Conservation (phyloP, 1,140 invertebrate genomes). For the Amyelois transitella region DNA sequence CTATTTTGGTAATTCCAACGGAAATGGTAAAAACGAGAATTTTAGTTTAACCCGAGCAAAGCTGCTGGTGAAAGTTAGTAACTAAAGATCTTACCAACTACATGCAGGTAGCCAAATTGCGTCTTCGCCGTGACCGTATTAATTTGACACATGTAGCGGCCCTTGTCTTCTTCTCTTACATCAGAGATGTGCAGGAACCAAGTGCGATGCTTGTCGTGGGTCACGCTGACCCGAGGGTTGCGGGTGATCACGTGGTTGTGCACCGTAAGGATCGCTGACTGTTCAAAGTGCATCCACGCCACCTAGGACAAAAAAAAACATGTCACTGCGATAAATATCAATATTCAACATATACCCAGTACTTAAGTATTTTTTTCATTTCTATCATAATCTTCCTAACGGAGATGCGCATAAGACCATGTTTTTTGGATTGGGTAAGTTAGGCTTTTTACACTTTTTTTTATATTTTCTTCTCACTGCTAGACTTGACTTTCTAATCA, state of each 20-base stretch:
- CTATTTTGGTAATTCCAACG: too few species aligned
- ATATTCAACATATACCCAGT: background rate
- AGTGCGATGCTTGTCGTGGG: conserved; percentile 89
- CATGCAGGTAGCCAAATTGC: conserved; percentile 92
- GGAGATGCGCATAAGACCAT: too few species aligned
- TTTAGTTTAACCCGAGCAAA: too few species aligned
- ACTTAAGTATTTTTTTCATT: too few species aligned
- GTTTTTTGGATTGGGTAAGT: too few species aligned
- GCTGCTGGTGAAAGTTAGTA: too few species aligned
- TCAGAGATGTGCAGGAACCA: conserved; percentile 94
- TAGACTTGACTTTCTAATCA: too few species aligned
- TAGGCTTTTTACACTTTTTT: too few species aligned
- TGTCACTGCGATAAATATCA: background rate
- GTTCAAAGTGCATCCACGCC: conserved; percentile 96
- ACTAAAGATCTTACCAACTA: conserved; percentile 85
- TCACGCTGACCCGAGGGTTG: conserved; percentile 92
- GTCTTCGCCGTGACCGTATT: conserved; percentile 95
- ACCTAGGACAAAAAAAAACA: conserved; percentile 76
- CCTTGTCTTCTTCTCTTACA: conserved; percentile 92
- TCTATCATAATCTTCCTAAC: too few species aligned
- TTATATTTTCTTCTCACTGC: too few species aligned
- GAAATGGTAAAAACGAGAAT: too few species aligned
- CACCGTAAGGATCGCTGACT: conserved; percentile 93
- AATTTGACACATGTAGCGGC: conserved; percentile 96
- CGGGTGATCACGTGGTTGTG: conserved; percentile 94